Conservation (phyloP, 2,888 invertebrate species). For the Aphidius colemani region DNA sequence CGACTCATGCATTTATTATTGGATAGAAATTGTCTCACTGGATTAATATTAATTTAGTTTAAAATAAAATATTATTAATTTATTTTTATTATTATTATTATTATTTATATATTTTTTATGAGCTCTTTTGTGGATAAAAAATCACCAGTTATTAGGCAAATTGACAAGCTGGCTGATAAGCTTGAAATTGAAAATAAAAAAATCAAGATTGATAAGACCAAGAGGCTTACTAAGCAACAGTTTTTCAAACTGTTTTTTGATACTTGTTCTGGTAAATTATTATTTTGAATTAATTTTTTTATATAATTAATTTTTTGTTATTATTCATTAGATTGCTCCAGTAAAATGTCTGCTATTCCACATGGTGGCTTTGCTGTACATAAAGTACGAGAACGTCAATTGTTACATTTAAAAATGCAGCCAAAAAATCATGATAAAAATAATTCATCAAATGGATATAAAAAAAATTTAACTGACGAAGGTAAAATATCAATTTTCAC, state of each 20-base stretch:
- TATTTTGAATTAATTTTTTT: background rate
- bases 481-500: too few species aligned
- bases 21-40: too few species aligned
- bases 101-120: conserved; percentile 43
- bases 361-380: conserved; percentile 76
- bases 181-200: conserved; percentile 27
- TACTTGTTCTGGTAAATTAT: conserved; percentile 42
- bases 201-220: conserved; percentile 17
- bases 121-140: conserved; percentile 32
- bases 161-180: conserved; percentile 31
- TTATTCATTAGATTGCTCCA: conserved; percentile 43
- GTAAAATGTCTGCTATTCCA: conserved; percentile 74
- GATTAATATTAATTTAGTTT: conserved; percentile 1
- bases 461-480: conserved; percentile 30
- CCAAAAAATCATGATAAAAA: conserved; percentile 51
- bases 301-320: background rate
- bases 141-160: conserved; percentile 40
- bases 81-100: too few species aligned
- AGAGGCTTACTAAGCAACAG: conserved; percentile 31
- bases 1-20: too few species aligned
- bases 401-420: conserved; percentile 62
- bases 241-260: conserved; percentile 44
- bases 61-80: too few species aligned
- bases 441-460: conserved; percentile 26
- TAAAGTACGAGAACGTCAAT: conserved; percentile 65